phyloP scores from a whole-genome alignment of 37 sponge, comb jelly and placozoan species.

The Ianthella basta region DNA sequence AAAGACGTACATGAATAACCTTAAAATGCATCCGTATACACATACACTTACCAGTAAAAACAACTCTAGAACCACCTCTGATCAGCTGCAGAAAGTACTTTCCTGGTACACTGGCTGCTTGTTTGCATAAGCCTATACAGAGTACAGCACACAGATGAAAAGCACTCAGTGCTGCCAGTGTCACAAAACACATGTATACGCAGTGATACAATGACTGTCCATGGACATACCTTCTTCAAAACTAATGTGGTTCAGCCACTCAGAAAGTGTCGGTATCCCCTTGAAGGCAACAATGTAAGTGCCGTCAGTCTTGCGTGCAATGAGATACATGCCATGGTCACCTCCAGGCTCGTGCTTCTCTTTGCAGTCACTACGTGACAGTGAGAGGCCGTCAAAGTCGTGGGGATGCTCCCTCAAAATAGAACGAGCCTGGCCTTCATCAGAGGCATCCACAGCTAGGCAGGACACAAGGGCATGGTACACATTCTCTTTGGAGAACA shows the following conservation, averaged over 20 bases:
- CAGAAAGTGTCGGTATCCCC: constrained; percentile 32
- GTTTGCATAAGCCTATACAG: not conserved
- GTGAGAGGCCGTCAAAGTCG: constrained; percentile 43
- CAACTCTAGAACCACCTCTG: not conserved
- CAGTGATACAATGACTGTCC: not conserved
- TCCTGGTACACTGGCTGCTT: not conserved
- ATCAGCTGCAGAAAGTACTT: constrained; percentile 5
- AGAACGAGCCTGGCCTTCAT: not conserved
- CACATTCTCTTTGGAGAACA: constrained; percentile 59
- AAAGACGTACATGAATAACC: no score
- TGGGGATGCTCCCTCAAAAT: constrained; percentile 8
- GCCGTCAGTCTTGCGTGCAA: constrained; percentile 40
- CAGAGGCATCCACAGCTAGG: constrained; percentile 28
- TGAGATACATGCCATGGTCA: constrained; percentile 45
- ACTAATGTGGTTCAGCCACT: constrained; percentile 23
- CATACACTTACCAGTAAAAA: constrained; percentile 9
- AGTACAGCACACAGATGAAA: not conserved
- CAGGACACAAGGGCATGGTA: constrained; percentile 59
- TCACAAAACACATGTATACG: not conserved
- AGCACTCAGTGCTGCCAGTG: not conserved
- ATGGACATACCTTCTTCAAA: not conserved
- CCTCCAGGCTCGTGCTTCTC: not conserved
- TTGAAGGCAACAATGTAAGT: constrained; percentile 49
- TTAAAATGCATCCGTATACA: no score
- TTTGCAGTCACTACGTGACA: constrained; percentile 34